These are phyloP conservation scores for Pentamera pediparva DNA, from an alignment of 53 echinoderm and acorn worm genomes.

Conservation along the genomic window DNA sequence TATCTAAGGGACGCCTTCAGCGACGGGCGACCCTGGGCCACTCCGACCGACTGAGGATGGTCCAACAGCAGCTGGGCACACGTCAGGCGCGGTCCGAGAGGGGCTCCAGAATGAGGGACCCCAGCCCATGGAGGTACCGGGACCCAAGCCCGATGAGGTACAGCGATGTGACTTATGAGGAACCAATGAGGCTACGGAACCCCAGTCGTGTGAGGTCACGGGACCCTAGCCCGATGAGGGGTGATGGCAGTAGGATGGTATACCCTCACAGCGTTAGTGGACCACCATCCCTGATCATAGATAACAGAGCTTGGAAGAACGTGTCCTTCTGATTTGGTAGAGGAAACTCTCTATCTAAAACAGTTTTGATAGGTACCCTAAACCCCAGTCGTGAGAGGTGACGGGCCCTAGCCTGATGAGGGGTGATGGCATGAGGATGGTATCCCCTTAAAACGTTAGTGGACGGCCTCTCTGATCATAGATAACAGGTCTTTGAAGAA, in stretches of 20 bases:
- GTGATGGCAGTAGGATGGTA: too few relatives aligned
- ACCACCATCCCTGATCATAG: too few relatives aligned
- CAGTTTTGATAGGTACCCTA: too few relatives aligned
- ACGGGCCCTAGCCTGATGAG: too few relatives aligned
- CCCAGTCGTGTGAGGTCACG: background rate
- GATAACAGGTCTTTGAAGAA: too few relatives aligned
- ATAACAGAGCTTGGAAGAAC: conserved; percentile 17
- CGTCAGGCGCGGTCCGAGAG: background rate
- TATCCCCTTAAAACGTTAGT: too few relatives aligned
- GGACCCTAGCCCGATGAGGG: too few relatives aligned
- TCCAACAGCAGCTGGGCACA: conserved; percentile 5
- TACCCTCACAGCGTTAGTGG: too few relatives aligned
- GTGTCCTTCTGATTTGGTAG: conserved; percentile 23
- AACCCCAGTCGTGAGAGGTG: too few relatives aligned
- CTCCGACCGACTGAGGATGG: conserved; percentile 10
- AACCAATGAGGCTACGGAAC: background rate
- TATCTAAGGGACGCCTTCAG: background rate
- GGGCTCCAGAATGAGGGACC: background rate
- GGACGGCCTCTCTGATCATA: too few relatives aligned
- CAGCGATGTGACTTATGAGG: background rate
- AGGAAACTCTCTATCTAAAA: too few relatives aligned
- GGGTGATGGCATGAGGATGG: too few relatives aligned
- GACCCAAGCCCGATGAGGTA: conserved; percentile 17
- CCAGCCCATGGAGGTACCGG: conserved; percentile 9
- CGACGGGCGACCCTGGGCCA: conserved; percentile 1